Conservation (phyloP, 2,113 vertebrate species). For the Sturnira hondurensis region DNA sequence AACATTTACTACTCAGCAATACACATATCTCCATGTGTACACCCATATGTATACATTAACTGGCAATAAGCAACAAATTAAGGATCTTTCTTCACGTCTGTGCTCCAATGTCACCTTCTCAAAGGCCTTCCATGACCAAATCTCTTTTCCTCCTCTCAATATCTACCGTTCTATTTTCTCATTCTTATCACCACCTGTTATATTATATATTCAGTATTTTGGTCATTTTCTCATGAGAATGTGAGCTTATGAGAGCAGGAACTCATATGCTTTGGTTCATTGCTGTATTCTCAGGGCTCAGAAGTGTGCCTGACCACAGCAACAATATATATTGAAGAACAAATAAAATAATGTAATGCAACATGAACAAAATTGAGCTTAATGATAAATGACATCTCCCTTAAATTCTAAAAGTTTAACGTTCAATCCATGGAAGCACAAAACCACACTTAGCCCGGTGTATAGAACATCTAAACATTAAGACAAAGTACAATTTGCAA, state of each 20-base stretch:
- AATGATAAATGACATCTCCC: conserved; percentile 15
- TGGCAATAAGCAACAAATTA: neutral
- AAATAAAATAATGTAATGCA: neutral
- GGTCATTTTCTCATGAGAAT: neutral
- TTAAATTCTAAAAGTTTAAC: conserved; percentile 30
- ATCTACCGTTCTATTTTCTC: neutral
- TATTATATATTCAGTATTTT: neutral
- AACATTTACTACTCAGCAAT: neutral
- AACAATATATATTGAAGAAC: neutral
- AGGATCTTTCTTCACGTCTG: neutral
- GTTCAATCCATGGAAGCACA: neutral
- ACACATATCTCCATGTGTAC: neutral
- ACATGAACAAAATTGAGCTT: neutral
- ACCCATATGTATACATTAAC: neutral
- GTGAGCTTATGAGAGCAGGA: neutral
- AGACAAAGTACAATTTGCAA: conserved; percentile 1
- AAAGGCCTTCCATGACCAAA: neutral
- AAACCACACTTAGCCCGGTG: neutral
- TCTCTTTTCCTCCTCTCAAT: neutral
- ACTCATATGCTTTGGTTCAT: neutral
- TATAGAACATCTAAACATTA: neutral
- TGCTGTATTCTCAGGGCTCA: neutral
- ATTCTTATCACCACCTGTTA: neutral
- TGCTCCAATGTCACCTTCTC: neutral
- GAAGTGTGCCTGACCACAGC: neutral